Evolutionary conservation across 2,113 vertebrate species (phyloP).

Genomic region (Aspiorhynchus laticeps): DNA sequence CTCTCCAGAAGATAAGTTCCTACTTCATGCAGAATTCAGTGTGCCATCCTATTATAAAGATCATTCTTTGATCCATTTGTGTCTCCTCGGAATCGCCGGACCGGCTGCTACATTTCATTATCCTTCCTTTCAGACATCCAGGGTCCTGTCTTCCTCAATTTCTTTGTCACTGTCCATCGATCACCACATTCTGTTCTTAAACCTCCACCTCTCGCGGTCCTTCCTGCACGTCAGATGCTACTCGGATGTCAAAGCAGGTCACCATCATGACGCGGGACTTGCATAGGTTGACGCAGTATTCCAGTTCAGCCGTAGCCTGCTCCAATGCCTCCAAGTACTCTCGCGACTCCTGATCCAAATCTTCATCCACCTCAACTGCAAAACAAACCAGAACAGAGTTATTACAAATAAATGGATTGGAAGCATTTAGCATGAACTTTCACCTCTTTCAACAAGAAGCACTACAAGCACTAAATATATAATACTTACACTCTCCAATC

Average conservation of each 20-base stretch:
- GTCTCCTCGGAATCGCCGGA: conserved; percentile 52
- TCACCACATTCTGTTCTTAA: conserved; percentile 75
- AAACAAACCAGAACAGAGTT: conserved; percentile 6
- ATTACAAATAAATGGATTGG: conserved; percentile 3
- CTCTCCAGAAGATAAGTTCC: conserved; percentile 52
- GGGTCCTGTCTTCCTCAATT: conserved; percentile 51
- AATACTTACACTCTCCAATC: conserved; percentile 92
- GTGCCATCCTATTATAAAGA: conserved; percentile 54
- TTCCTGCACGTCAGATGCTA: conserved; percentile 77
- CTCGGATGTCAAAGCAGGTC: conserved; percentile 97
- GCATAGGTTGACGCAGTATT: conserved; percentile 96
- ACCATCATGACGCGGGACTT: conserved; percentile 99
- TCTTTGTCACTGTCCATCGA: conserved; percentile 9
- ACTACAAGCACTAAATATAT: neutral
- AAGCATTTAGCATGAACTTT: neutral
- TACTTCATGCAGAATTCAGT: conserved; percentile 67
- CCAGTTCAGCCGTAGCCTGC: conserved; percentile 89
- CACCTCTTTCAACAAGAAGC: neutral
- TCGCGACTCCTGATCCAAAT: conserved; percentile 89
- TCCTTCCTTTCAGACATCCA: conserved; percentile 71
- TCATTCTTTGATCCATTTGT: conserved; percentile 51
- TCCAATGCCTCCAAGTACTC: conserved; percentile 92
- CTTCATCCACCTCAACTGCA: conserved; percentile 92
- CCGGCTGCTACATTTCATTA: conserved; percentile 69
- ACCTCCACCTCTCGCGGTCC: conserved; percentile 89